Evolutionary conservation across 1,140 invertebrate species (phyloP), one percentile per base, ranked within the genome.

Genomic region (Pogonognathellus flavescens): DNA sequence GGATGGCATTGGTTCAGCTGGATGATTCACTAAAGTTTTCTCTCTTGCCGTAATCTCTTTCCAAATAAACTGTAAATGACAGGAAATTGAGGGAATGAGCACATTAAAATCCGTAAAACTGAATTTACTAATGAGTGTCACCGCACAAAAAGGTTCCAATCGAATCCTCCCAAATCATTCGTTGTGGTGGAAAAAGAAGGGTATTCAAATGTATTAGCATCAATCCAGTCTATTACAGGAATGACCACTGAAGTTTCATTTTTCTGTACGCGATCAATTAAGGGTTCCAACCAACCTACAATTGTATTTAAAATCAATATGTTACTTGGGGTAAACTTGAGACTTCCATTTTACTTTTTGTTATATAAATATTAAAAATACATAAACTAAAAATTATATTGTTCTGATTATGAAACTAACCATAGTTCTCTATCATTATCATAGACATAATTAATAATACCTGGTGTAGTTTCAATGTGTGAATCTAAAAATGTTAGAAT

Each of bases 401-500:
- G n/a, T n/a, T n/a, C n/a, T n/a, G n/a, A n/a, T n/a, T n/a, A n/a
- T n/a, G n/a, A n/a, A n/a, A n/a, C n/a, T n/a, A n/a, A n/a, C n/a
- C n/a, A n/a, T n/a, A n/a, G n/a, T n/a, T n/a, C n/a, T n/a, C n/a
- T n/a, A n/a, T n/a, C n/a, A n/a, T n/a, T n/a, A n/a, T n/a, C n/a
- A n/a, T n/a, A n/a, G n/a, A n/a, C n/a, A n/a, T n/a, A n/a, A n/a
- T n/a, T n/a, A 18, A 31, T 14, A 31, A 3, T 62, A 62, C 82
- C 82, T 49, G 95, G 94, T 1, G 97, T 96, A 90, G 97, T 99
- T 91, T 99, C 98, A 92, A 97, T 98, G 91, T 99, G 98, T 25
- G 97, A 98, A 91, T 99, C 98, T 70, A 99, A 93, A 91, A 98
- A 99, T 14, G 97, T 98, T 11, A 99, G 92, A 0, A 99, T 96